Base-by-base conservation (phyloP, 2,797 vertebrate species). In the Podarcis siculus region DNA sequence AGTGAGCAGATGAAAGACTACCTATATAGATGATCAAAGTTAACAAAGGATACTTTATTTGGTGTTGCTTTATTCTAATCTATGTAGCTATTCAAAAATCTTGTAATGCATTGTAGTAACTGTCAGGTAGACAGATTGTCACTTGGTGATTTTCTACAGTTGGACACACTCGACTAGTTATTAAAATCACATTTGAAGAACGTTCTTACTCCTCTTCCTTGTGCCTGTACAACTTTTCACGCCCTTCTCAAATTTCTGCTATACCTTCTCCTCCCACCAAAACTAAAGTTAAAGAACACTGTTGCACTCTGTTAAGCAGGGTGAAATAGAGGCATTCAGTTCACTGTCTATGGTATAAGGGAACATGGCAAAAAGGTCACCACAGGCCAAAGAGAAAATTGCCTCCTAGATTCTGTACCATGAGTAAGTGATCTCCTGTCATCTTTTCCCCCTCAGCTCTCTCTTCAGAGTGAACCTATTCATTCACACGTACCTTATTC, bases 351-450 rank as follows among this genome's bases (percentile, higher is more conserved):
- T 96, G 95, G 93, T 83, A 27, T 95, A 95, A 96, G 98, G 64
- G 96, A 95, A 98, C 95, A 87, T 95, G 97, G 97, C 98, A 97
- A 97, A 97, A 97, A 96, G 98, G 97, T 98, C 97, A 97, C 94
- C 91, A 89, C 67, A 96, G 97, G 98, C 97, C 97, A 96, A 92
- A 95, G 93, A 94, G 96, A 97, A 96, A 96, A 96, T 91, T 95
- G 92, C 91, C 92, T 94, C 94, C 88, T 97, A 91, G 95, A 96
- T 90, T 90, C 89, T 95, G 97, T 77, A 92, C 97, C 82, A 82
- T 97, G 98, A 97, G 97, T 98, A 97, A 98, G 96, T 94, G 93
- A 95, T 97, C 96, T 97, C 97, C 98, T 98, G 98, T 98, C 96
- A 96, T 93, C 91, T 96, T 95, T 88, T 83, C 91, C 76, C 90